Percentiles rank a stretch among this genome's conserved stretches.
phyloP scores from a whole-genome alignment of 2,113 vertebrate genomes.

The Ariopsis seemanni region DNA sequence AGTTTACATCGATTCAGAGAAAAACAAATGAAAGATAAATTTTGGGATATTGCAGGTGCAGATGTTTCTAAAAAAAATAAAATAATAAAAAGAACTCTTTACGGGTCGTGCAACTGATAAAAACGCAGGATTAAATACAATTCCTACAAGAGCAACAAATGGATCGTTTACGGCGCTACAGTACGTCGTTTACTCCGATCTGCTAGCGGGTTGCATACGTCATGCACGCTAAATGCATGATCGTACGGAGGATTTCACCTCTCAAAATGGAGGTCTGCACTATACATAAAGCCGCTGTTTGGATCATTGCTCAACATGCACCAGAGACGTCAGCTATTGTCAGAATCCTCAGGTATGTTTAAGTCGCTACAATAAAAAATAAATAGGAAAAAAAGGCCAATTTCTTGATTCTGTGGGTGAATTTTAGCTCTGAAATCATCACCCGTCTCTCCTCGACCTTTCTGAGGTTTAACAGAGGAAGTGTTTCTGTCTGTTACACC shows the following conservation, averaged over 20 bases:
- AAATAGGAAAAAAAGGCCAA: neutral
- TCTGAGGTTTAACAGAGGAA: neutral
- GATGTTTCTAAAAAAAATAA: neutral
- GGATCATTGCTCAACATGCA: neutral
- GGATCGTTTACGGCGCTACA: neutral
- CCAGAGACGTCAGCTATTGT: neutral
- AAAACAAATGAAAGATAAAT: neutral
- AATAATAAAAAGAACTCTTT: neutral
- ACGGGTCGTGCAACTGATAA: neutral
- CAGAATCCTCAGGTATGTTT: conserved; percentile 46
- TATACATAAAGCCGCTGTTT: neutral
- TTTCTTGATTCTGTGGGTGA: neutral
- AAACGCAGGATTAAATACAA: neutral
- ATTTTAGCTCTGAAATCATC: neutral
- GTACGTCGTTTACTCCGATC: neutral
- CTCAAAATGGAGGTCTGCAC: neutral
- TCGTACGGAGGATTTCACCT: neutral
- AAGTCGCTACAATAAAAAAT: neutral
- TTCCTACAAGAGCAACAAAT: neutral
- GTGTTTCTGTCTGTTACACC: neutral
- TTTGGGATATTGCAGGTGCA: neutral
- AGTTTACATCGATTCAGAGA: conserved; percentile 37
- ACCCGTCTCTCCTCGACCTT: neutral
- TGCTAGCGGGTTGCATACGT: neutral
- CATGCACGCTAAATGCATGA: conserved; percentile 1